Evolutionary conservation across 1,140 invertebrate genomes (phyloP).

Genomic region (Venturia canescens): DNA sequence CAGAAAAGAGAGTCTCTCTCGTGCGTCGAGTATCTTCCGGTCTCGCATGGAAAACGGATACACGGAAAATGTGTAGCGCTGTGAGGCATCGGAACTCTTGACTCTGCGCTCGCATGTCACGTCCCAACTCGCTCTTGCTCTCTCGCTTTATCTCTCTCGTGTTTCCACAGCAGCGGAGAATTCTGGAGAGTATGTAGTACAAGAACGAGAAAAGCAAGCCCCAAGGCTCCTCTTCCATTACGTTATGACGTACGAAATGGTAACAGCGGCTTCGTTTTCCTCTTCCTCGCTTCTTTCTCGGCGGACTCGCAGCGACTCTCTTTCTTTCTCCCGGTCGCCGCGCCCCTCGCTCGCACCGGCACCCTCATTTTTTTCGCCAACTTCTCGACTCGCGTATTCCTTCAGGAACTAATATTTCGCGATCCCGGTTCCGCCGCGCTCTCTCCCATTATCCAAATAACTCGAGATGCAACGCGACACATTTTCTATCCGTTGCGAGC

Average conservation of each 20-base stretch:
- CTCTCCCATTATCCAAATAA: slow-evolving; percentile 9
- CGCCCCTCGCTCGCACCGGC: background rate
- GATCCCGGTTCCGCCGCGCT: background rate
- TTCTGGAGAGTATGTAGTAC: slow-evolving; percentile 7
- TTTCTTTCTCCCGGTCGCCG: background rate
- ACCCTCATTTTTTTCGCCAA: background rate
- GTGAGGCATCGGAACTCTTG: slow-evolving; percentile 28
- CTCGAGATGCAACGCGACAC: background rate
- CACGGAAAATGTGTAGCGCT: slow-evolving; percentile 18
- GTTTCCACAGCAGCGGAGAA: slow-evolving; percentile 11
- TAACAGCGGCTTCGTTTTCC: slow-evolving; percentile 10
- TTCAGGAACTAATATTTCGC: slow-evolving; percentile 33
- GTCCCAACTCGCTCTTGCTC: background rate
- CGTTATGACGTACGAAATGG: slow-evolving; percentile 31
- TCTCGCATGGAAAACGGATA: too few relatives aligned
- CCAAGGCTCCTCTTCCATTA: slow-evolving; percentile 40
- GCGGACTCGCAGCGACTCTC: too few relatives aligned
- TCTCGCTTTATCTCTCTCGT: background rate
- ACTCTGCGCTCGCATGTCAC: slow-evolving; percentile 9
- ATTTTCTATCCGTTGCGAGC: background rate
- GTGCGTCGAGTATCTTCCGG: too few relatives aligned
- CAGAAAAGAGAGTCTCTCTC: too few relatives aligned
- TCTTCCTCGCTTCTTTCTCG: background rate
- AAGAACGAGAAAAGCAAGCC: background rate
- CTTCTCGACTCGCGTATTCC: slow-evolving; percentile 27